Conservation (phyloP, 2,888 invertebrate genomes). For the Drosophila macrothrix region DNA sequence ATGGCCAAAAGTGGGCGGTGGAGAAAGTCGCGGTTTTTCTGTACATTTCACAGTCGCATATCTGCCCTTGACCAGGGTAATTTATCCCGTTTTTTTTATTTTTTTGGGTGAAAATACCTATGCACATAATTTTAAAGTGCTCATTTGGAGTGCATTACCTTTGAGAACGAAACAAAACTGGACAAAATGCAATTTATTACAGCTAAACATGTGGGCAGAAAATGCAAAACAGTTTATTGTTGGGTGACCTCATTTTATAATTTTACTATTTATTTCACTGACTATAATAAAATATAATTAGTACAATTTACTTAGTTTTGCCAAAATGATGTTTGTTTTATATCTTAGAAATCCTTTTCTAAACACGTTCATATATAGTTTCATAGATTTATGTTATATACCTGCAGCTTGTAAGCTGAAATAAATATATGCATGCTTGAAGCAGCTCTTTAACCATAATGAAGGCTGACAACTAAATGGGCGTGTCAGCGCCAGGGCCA, state of each 20-base stretch:
- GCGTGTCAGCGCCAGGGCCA: slow-evolving; percentile 28
- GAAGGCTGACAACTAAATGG: slow-evolving; percentile 41
- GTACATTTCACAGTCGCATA: not conserved
- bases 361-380: not conserved
- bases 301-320: not conserved
- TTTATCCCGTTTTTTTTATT: not conserved
- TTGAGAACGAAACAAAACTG: not conserved
- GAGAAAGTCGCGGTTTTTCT: not conserved
- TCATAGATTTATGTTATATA: not conserved
- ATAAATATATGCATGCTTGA: slow-evolving; percentile 9
- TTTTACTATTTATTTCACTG: not conserved
- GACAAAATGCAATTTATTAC: not conserved
- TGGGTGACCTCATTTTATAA: not conserved
- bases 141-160: not conserved
- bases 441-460: slow-evolving; percentile 16
- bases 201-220: not conserved
- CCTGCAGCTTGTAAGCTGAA: slow-evolving; percentile 1
- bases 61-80: not conserved
- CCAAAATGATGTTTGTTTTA: not conserved
- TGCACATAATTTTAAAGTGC: not conserved
- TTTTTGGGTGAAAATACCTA: not conserved
- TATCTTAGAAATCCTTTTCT: not conserved
- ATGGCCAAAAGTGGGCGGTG: not conserved
- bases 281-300: not conserved
- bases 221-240: not conserved